Evolutionary conservation across 1,140 invertebrate species (phyloP), one percentile per base, ranked within the genome.

Genomic region (Bombyx mandarina): DNA sequence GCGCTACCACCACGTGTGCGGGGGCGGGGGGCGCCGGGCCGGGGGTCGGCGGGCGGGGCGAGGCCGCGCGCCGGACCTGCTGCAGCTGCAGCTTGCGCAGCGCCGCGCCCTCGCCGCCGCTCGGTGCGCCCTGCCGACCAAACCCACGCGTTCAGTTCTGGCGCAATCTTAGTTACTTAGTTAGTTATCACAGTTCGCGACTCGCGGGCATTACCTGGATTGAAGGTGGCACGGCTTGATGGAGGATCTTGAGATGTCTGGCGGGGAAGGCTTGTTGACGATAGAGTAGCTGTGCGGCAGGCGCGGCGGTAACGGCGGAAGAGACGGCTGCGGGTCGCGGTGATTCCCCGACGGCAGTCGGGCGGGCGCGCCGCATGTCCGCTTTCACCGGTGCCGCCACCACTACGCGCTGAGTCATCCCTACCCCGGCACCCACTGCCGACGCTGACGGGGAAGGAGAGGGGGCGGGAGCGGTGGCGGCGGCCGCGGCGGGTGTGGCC

Each of bases 391-490:
- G 12, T 57, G 52, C 53, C 22, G 62, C 58, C 44, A 58, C 60
- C 56, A 53, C 43, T 6, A 62, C 63, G 45, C 56, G n/a, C 52
- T 43, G 43, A 42, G 49, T 52, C 12, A 18, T 18, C 12, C 12
- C 12, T 18, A 18, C 12, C 63, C 58, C 78, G 62, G 57, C 58
- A 63, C 95, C 84, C 71, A 97, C 96, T 1, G 93, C 94, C 12
- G 12, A 18, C 12, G 66, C 95, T 88, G 57, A 91, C 43, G 51
- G 52, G 61, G 57, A 67, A 58, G 85, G 79, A 57, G 63, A 18
- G 72, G 97, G 52, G 9, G 63, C 45, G 44, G 65, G 42, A 53
- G 62, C 57, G 56, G 57, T 26, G 51, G 56, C 6, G 58, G 62
- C 26, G 52, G 58, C n/a, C 44, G 51, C 45, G 35, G 63, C 10